Percentiles rank a stretch among this genome's conserved stretches.
Conservation (phyloP, 1,140 invertebrate species). For the Patella vulgata region DNA sequence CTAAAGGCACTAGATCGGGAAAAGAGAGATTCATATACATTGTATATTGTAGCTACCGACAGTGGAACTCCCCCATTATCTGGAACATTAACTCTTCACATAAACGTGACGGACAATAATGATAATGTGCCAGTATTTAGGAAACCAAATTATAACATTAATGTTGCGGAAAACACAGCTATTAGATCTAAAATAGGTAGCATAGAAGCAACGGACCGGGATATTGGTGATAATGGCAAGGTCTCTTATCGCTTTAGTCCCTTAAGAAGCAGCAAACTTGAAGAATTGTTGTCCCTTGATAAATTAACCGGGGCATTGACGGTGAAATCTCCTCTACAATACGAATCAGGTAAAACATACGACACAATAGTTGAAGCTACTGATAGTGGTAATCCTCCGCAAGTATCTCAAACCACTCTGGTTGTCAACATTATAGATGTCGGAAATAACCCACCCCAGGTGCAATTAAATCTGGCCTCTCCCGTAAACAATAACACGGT, state of each 20-base stretch:
- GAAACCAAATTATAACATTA: conserved; percentile 13
- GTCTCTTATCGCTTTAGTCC: conserved; percentile 78
- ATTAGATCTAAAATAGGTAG: conserved; percentile 78
- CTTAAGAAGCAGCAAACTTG: neutral
- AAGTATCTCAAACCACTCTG: conserved; percentile 24
- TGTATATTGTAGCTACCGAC: conserved; percentile 90
- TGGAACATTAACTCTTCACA: conserved; percentile 83
- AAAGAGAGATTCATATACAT: conserved; percentile 34
- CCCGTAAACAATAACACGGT: conserved; percentile 22
- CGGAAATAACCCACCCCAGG: conserved; percentile 30
- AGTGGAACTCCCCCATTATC: conserved; percentile 78
- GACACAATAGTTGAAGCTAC: conserved; percentile 32
- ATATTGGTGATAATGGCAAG: conserved; percentile 75
- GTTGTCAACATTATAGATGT: conserved; percentile 33
- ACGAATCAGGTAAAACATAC: conserved; percentile 30
- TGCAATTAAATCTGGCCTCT: conserved; percentile 23
- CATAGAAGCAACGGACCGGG: conserved; percentile 85
- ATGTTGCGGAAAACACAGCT: conserved; percentile 23
- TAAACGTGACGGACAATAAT: conserved; percentile 69
- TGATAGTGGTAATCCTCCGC: conserved; percentile 26
- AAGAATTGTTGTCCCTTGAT: conserved; percentile 26
- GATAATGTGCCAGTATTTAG: conserved; percentile 33
- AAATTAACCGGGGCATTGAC: conserved; percentile 25
- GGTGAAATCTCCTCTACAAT: conserved; percentile 23
- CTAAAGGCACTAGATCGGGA: conserved; percentile 30